These are phyloP conservation scores for Erebia palarica DNA, from an alignment of 2,888 invertebrate species.

Conservation along the genomic window DNA sequence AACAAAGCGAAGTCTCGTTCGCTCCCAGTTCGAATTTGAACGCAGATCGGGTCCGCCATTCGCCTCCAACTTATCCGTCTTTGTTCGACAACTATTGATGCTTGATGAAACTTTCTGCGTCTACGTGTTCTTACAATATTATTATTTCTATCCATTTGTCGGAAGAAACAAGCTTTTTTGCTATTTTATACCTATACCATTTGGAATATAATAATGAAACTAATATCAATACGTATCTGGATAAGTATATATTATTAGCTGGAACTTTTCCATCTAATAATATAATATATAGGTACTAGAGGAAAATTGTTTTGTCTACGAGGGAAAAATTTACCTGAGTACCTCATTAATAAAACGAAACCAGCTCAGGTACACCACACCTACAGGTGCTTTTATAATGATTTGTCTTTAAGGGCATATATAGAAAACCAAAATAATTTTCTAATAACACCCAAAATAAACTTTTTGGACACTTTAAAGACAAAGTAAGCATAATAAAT, in stretches of 20 bases:
- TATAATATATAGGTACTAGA: no score
- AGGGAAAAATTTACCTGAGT: no score
- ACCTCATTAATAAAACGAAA: no score
- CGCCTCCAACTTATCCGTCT: slow-evolving; percentile 67
- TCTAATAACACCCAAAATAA: no score
- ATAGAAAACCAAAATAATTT: no score
- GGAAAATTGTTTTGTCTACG: no score
- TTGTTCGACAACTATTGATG: slow-evolving; percentile 70
- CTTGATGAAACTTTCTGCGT: slow-evolving; percentile 63
- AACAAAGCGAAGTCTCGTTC: slow-evolving; percentile 67
- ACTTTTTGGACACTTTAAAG: no score
- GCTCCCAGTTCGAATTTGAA: slow-evolving; percentile 55
- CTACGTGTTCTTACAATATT: slow-evolving; percentile 48
- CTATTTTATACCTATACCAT: not conserved
- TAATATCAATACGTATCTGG: not conserved
- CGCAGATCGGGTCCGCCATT: slow-evolving; percentile 58
- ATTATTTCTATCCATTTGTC: slow-evolving; percentile 31
- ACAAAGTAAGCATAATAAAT: no score
- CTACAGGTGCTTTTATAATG: no score
- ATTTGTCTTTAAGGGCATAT: no score
- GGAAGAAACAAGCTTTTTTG: slow-evolving; percentile 18
- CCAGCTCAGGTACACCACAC: no score
- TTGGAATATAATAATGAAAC: not conserved
- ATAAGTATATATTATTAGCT: no score
- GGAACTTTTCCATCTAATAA: not conserved